Base-by-base conservation (phyloP, 2,113 vertebrate species). In the Myxocyprinus asiaticus region DNA sequence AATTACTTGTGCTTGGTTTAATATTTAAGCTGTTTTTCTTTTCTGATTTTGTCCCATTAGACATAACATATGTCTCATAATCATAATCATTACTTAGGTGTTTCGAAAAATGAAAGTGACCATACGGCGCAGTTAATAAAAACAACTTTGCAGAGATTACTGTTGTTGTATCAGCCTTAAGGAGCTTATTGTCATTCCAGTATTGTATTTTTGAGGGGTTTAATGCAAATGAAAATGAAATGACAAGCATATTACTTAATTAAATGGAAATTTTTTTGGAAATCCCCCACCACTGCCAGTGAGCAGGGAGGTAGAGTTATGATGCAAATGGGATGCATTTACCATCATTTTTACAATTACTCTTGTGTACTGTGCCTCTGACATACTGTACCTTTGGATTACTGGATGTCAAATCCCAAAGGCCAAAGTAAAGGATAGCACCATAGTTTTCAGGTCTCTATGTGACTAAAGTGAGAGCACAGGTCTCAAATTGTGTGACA, bases 141-240 rank as follows among this genome's bases (percentile, higher is more conserved):
- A 59, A 44, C 45, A 82, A 82, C 87, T 77, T 74, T 80, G 48
- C 77, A 75, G 58, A 87, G 90, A 92, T 83, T 87, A 74, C 82
- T 88, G 88, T 91, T 91, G 91, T 91, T 90, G 90, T 90, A 90
- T 91, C 89, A 90, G 86, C 80, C 14, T 63, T 93, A 93, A 92
- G 91, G 82, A 91, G 92, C 89, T 94, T 94, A 93, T 68, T 87
- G 90, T 91, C 87, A 90, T 92, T 91, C 90, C 89, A 91, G 90
- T 92, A 92, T 92, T 93, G 89, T 90, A 67, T 86, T 86, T 84
- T 85, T 86, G 82, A 65, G 47, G 79, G 75, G 83, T 47, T 80
- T 85, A 72, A 85, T 87, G 87, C 84, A 85, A 77, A 80, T 5
- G 58, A 79, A 79, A 88, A 88, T 73, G 84, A 90, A 92, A 91